These are phyloP conservation scores for Galeopterus variegatus DNA, from an alignment of 2,113 vertebrate species.

Conservation along the genomic window DNA sequence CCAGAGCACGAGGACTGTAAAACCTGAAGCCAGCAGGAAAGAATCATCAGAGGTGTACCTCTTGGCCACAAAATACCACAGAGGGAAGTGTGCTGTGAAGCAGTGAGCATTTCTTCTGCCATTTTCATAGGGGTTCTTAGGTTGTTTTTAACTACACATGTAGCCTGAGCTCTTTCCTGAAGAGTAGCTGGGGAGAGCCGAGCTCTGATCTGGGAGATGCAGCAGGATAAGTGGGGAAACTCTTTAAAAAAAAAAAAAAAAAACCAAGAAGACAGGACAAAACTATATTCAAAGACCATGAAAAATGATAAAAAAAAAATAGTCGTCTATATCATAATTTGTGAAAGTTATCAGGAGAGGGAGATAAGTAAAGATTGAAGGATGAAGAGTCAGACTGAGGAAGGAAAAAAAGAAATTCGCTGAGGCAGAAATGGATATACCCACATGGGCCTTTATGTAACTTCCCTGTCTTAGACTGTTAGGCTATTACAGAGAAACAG, in stretches of 20 bases:
- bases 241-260: too few species aligned
- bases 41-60: slow-evolving; percentile 95
- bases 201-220: not conserved
- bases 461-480: not conserved
- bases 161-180: too few species aligned
- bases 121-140: not conserved
- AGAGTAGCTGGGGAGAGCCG: not conserved
- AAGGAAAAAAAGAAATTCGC: too few species aligned
- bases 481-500: not conserved
- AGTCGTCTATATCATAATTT: not conserved
- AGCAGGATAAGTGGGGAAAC: not conserved
- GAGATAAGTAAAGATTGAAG: not conserved
- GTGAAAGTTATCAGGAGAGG: not conserved
- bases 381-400: not conserved
- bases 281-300: not conserved
- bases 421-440: not conserved
- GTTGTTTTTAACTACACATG: not conserved
- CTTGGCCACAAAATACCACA: slow-evolving; percentile 90
- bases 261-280: not conserved
- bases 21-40: slow-evolving; percentile 95
- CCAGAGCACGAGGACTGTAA: slow-evolving; percentile 89
- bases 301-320: not conserved
- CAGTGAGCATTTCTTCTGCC: not conserved
- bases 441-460: fast-evolving
- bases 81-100: not conserved